These are phyloP conservation scores for Nothoprocta pentlandii DNA, from an alignment of 2,113 vertebrate species.

Conservation along the genomic window DNA sequence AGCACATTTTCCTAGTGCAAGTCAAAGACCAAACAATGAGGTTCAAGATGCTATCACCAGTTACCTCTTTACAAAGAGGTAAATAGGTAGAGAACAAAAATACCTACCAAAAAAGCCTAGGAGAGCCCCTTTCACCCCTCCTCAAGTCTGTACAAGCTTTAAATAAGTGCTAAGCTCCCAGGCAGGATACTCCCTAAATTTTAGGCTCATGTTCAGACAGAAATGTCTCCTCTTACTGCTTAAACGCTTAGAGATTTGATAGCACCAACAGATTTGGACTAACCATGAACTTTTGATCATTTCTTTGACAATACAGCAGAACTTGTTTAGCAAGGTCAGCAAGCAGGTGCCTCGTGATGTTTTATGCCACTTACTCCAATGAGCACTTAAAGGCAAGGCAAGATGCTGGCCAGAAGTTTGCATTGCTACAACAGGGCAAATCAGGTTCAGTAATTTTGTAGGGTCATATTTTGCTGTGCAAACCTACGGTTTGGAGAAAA, in stretches of 20 bases:
- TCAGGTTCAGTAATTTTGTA: neutral
- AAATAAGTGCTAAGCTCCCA: neutral
- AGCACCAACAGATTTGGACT: slow-evolving; percentile 10
- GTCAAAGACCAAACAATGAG: neutral
- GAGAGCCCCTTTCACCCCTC: neutral
- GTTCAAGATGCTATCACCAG: neutral
- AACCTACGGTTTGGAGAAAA: neutral
- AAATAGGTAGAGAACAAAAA: neutral
- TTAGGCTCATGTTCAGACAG: slow-evolving; percentile 18
- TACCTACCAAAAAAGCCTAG: neutral
- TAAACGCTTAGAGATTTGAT: neutral
- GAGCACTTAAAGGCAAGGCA: neutral
- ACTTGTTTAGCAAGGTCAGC: slow-evolving; percentile 43
- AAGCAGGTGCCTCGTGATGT: neutral
- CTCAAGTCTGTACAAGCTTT: neutral
- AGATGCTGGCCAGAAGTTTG: neutral
- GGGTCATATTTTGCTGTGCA: neutral
- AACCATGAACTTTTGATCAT: neutral
- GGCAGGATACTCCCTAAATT: neutral
- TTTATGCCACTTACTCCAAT: neutral
- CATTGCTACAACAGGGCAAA: neutral
- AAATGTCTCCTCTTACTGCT: neutral
- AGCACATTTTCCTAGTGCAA: neutral
- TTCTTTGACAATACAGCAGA: slow-evolving; percentile 29
- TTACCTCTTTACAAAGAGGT: neutral